These are phyloP conservation scores for Delia radicum DNA, from an alignment of 1,140 invertebrate genomes.

Conservation along the genomic window DNA sequence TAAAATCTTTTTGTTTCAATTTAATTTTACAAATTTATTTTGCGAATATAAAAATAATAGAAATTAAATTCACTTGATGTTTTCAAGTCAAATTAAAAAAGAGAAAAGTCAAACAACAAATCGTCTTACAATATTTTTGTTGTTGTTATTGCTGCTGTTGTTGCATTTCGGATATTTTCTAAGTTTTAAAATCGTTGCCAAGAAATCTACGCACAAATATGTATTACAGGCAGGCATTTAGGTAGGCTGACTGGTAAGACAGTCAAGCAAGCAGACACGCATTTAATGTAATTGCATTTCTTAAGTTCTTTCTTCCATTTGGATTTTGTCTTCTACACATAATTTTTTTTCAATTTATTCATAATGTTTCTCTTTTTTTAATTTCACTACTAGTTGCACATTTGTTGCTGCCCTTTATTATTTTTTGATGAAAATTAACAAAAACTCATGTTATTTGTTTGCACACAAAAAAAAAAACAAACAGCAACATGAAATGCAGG, in stretches of 20 bases:
- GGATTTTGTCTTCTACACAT: neutral
- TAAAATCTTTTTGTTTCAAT: too few species aligned
- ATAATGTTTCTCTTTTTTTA: too few species aligned
- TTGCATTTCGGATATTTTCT: too few species aligned
- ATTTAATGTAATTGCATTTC: neutral
- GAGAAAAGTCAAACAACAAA: conserved; percentile 16
- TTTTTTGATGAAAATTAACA: neutral
- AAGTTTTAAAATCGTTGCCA: neutral
- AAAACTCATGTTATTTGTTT: too few species aligned
- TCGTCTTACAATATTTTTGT: neutral
- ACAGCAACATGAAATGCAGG: too few species aligned
- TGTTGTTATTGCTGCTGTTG: neutral
- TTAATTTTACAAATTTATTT: too few species aligned
- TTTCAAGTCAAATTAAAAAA: conserved; percentile 18
- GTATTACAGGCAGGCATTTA: neutral
- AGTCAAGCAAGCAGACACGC: neutral
- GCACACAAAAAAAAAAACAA: too few species aligned
- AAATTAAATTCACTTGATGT: neutral
- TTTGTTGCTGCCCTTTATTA: conserved; percentile 7
- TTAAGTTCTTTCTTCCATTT: neutral
- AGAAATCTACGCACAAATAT: conserved; percentile 5
- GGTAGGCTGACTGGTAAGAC: neutral
- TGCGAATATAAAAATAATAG: too few species aligned
- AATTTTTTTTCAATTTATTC: conserved; percentile 6
- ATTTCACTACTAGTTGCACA: too few species aligned